A percentile compares a stretch with the other conserved stretches of the same genome.
Conservation (phyloP, 1,140 invertebrate species). For the Marisa cornuarietis region DNA sequence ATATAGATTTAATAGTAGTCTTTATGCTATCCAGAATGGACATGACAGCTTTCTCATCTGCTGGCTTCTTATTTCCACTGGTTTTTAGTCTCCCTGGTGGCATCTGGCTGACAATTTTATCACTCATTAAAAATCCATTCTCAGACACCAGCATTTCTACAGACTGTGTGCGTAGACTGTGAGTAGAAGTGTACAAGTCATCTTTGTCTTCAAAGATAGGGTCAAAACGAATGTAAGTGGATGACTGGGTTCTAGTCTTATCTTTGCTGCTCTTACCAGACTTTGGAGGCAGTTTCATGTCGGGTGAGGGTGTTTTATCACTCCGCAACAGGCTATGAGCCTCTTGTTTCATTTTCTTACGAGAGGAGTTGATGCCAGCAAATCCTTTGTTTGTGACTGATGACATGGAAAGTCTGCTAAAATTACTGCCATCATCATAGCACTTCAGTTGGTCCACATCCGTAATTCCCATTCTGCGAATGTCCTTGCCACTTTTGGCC, state of each 20-base stretch:
- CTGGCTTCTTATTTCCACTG: slow-evolving; percentile 9
- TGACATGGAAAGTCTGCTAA: background rate
- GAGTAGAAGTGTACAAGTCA: slow-evolving; percentile 44
- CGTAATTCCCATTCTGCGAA: slow-evolving; percentile 56
- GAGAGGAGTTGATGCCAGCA: slow-evolving; percentile 24
- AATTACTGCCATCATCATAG: slow-evolving; percentile 23
- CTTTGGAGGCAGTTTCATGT: slow-evolving; percentile 12
- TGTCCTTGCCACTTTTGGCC: slow-evolving; percentile 35
- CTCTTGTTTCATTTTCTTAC: slow-evolving; percentile 36
- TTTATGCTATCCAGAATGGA: slow-evolving; percentile 41
- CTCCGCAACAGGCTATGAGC: slow-evolving; percentile 18
- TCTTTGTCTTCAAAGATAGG: slow-evolving; percentile 59
- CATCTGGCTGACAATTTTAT: slow-evolving; percentile 18
- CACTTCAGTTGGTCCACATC: slow-evolving; percentile 54
- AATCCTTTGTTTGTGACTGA: slow-evolving; percentile 1
- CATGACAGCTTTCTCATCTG: slow-evolving; percentile 36
- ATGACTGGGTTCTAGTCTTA: slow-evolving; percentile 38
- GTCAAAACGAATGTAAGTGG: slow-evolving; percentile 61
- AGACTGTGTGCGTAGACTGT: slow-evolving; percentile 39
- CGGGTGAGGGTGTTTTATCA: slow-evolving; percentile 28
- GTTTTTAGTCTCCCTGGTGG: slow-evolving; percentile 24
- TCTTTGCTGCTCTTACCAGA: slow-evolving; percentile 10
- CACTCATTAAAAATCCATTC: slow-evolving; percentile 19
- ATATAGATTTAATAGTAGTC: slow-evolving; percentile 45
- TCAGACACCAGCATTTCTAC: slow-evolving; percentile 27